Percentiles rank a stretch among this genome's conserved stretches.
phyloP scores from a whole-genome alignment of 2,888 invertebrate genomes.

The Disparrhopalites patrizii region DNA sequence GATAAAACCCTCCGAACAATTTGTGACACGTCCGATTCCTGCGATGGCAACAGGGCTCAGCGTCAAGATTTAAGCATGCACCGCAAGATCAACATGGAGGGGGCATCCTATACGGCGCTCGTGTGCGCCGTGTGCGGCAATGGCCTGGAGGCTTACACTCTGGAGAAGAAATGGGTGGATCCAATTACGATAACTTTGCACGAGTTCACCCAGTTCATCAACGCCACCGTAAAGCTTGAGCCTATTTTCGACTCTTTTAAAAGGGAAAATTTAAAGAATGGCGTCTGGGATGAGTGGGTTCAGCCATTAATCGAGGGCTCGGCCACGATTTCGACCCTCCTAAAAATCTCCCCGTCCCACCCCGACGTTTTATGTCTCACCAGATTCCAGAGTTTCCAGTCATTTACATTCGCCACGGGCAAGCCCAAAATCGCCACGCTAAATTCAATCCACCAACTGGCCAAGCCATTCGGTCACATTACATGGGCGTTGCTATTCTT shows the following conservation, averaged over 20 bases:
- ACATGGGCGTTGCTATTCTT: neutral
- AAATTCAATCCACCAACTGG: neutral
- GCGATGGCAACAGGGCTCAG: too few species aligned
- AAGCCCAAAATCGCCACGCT: neutral
- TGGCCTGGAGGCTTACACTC: neutral
- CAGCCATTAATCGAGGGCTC: neutral
- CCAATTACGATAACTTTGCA: neutral
- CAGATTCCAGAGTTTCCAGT: neutral
- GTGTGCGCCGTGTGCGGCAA: neutral
- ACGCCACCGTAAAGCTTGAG: neutral
- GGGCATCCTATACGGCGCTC: neutral
- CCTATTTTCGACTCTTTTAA: neutral
- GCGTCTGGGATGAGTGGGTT: neutral
- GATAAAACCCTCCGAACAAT: too few species aligned
- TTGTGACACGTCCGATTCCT: too few species aligned
- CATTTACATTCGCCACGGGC: neutral
- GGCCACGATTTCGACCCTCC: neutral
- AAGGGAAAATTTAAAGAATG: neutral
- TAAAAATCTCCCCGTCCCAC: neutral
- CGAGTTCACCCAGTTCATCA: neutral
- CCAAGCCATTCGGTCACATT: neutral
- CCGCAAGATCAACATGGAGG: neutral
- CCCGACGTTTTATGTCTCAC: neutral
- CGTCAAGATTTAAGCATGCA: too few species aligned
- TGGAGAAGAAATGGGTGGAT: neutral